Conservation (phyloP, 2,113 vertebrate species). For the Microtus richardsoni region DNA sequence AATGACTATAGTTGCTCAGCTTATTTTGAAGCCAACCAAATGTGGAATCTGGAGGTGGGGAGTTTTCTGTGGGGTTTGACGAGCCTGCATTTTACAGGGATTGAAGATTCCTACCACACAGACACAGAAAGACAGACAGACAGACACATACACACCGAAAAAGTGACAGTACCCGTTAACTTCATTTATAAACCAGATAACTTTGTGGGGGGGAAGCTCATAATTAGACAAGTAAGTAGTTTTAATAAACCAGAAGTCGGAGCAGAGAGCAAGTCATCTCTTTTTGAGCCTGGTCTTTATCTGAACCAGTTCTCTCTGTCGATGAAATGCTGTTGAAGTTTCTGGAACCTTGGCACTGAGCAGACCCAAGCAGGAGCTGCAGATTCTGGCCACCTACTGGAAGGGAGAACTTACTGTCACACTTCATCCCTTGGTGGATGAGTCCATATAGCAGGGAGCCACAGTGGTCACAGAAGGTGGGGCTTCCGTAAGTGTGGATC, state of each 20-base stretch:
- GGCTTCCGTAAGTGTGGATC: constrained; percentile 97
- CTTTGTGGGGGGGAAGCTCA: not conserved
- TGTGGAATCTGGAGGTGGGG: constrained; percentile 38
- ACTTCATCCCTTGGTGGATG: constrained; percentile 99
- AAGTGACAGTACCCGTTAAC: not conserved
- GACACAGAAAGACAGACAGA: not conserved
- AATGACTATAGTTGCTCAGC: constrained; percentile 50
- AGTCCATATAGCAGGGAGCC: constrained; percentile 97
- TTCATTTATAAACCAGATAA: not conserved
- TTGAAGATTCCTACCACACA: not conserved
- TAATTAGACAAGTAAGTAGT: not conserved
- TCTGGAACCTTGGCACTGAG: not conserved
- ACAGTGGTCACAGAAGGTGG: constrained; percentile 98
- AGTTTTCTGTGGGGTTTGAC: constrained; percentile 17
- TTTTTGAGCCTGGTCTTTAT: accelerated
- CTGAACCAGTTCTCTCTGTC: not conserved
- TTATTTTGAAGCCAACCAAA: constrained; percentile 59
- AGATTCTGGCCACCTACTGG: not conserved
- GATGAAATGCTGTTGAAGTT: not conserved
- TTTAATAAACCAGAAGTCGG: not conserved
- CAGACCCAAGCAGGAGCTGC: accelerated
- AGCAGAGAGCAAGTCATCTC: not conserved
- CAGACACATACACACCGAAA: not conserved
- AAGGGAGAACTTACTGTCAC: constrained; percentile 90
- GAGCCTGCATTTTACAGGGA: not conserved